Evolutionary conservation across 2,113 vertebrate species (phyloP), one percentile per base, ranked within the genome.

Genomic region (Halichoeres trimaculatus): DNA sequence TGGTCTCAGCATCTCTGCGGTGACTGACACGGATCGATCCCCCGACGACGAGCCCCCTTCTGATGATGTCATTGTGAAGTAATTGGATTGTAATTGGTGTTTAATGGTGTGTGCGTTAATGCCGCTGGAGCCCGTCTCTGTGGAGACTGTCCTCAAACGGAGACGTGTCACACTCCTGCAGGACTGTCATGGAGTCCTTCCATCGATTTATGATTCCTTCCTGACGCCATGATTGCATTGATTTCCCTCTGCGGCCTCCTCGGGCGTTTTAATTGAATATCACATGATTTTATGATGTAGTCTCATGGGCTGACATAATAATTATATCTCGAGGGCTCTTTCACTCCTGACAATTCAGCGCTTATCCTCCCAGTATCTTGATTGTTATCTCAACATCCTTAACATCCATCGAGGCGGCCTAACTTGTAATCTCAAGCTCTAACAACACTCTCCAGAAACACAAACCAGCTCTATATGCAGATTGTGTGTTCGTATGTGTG

Each of bases 41-140:
- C 78, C 41, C 0, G 14, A 38, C 9, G 30, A 20, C 43, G 45
- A 47, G 38, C 34, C 76, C 51, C 59, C 50, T 10, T n/a, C 52
- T 67, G 61, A 78, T 85, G 72, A 83, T 77, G 76, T 85, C 83
- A 86, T 59, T 57, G 63, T 51, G 73, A 4, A 9, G 45, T 87
- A 86, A 89, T 85, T 74, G 85, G 79, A 70, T 75, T 71, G 62
- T 88, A 91, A 90, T 88, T 85, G 70, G 57, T 54, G 68, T 74
- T 86, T 90, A 86, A 86, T 72, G 67, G 77, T 63, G 41, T 78
- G 48, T 75, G 73, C 40, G 63, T 72, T 76, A 35, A 76, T 70
- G 64, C 50, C 16, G 10, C 30, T 50, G 62, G 63, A 75, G 52
- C 41, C 53, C 7, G 20, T 78, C 80, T 72, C 81, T 47, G 57